Evolutionary conservation across 2,113 vertebrate genomes (phyloP), one percentile per base, ranked within the genome.

Genomic region (Clarias gariepinus): DNA sequence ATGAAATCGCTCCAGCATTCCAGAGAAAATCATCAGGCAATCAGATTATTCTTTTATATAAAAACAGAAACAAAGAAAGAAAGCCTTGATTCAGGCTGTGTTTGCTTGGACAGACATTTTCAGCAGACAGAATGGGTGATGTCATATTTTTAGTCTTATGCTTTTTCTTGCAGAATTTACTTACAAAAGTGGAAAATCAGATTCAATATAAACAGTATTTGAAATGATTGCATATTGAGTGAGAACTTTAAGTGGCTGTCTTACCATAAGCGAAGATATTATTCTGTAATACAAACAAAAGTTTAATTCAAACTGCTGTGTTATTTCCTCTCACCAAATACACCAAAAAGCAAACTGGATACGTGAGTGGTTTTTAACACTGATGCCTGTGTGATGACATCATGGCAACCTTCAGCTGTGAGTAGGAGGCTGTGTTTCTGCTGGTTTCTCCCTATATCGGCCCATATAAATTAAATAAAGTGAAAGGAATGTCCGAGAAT

Each of bases 301-400:
- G 52, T 28, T 36, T 78, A 25, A 84, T 84, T 52, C 63, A 87
- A 15, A 33, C 36, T 21, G 60, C 28, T 77, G 36, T 53, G n/a
- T 79, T 10, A 30, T 9, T 36, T 30, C n/a, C 58, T 84, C 23
- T 55, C 21, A 41, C 23, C 47, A 53, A 52, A 81, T 47, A 64
- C 36, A 64, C 74, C 16, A 58, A 52, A 78, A 71, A 83, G 55
- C 25, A 80, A 83, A 79, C 41, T 1, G 9, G 52, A 33, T 47
- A 60, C 77, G 28, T 16, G 3, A 47, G 60, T 74, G 9, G 8
- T 76, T 71, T 76, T 76, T 13, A 76, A 21, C 52, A 63, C 13
- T 73, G n/a, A 86, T 84, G 57, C 82, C 77, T 76, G 25, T 55
- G 57, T 74, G 66, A 74, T 82, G 78, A 82, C 79, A 74, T 86